Conservation (phyloP, 2,797 vertebrate genomes). For the Scleropages formosus region DNA sequence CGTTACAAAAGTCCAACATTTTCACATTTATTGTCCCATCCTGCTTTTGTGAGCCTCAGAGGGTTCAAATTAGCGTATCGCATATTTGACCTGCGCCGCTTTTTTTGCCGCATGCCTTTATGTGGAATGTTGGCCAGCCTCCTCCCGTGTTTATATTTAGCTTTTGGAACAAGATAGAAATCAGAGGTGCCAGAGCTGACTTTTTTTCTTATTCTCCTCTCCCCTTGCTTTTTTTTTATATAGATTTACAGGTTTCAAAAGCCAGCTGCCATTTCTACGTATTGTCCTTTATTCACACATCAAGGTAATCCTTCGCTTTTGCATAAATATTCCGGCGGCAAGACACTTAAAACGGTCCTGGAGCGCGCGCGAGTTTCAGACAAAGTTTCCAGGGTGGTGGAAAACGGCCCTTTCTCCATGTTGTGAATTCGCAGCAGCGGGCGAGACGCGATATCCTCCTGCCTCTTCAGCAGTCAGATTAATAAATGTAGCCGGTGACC, state of each 20-base stretch:
- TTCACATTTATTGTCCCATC: not conserved
- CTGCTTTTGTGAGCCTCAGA: not conserved
- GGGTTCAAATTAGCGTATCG: not conserved
- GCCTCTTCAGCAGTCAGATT: not conserved
- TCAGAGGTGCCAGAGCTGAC: slow-evolving; percentile 10
- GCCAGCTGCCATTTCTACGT: not conserved
- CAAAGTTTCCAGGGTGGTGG: too few species aligned
- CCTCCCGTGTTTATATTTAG: slow-evolving; percentile 16
- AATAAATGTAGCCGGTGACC: not conserved
- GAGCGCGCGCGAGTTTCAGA: not conserved
- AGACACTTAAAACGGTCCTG: not conserved
- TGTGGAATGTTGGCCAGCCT: slow-evolving; percentile 22
- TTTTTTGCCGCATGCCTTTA: slow-evolving; percentile 9
- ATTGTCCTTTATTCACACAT: not conserved
- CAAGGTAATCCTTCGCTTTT: slow-evolving; percentile 8
- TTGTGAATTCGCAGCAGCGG: too few species aligned
- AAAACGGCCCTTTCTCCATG: too few species aligned
- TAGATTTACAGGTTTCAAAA: not conserved
- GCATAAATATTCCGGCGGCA: not conserved
- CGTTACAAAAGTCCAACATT: not conserved
- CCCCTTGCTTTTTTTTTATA: slow-evolving; percentile 9
- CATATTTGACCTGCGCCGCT: slow-evolving; percentile 14
- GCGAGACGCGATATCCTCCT: not conserved
- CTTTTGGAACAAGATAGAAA: slow-evolving; percentile 20
- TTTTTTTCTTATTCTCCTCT: slow-evolving; percentile 4